Evolutionary conservation across 2,888 invertebrate species (phyloP).

Genomic region (Hyppa rectilinea): DNA sequence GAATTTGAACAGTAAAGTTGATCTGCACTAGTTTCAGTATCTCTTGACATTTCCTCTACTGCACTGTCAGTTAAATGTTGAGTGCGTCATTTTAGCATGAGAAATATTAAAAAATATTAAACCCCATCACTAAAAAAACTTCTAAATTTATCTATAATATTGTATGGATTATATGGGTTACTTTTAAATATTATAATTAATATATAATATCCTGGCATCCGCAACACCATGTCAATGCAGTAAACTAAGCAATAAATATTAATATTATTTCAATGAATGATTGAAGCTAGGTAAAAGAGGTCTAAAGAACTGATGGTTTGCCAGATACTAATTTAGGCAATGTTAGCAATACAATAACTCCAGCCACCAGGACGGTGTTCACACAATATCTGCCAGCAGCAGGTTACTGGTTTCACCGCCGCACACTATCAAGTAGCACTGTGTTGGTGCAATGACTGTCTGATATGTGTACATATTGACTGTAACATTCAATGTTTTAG

Average conservation of each 20-base stretch:
- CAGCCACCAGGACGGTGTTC: not conserved
- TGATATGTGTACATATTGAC: not conserved
- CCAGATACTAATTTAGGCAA: not conserved
- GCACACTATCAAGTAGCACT: not conserved
- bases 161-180: not conserved
- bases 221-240: too few species aligned
- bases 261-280: not conserved
- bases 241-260: not conserved
- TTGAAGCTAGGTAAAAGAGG: too few species aligned
- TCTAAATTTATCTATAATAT: too few species aligned
- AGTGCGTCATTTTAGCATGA: not conserved
- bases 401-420: not conserved
- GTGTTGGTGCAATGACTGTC: not conserved
- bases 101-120: not conserved
- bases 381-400: not conserved
- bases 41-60: not conserved
- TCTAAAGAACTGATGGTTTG: not conserved
- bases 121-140: too few species aligned
- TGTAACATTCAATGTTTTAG: not conserved
- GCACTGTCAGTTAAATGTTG: not conserved
- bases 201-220: too few species aligned
- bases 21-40: not conserved
- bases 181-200: not conserved
- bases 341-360: too few species aligned
- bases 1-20: not conserved